A percentile compares a stretch with the other conserved stretches of the same genome.
Conservation (phyloP, 2,797 vertebrate species). For the Artibeus jamaicensis region DNA sequence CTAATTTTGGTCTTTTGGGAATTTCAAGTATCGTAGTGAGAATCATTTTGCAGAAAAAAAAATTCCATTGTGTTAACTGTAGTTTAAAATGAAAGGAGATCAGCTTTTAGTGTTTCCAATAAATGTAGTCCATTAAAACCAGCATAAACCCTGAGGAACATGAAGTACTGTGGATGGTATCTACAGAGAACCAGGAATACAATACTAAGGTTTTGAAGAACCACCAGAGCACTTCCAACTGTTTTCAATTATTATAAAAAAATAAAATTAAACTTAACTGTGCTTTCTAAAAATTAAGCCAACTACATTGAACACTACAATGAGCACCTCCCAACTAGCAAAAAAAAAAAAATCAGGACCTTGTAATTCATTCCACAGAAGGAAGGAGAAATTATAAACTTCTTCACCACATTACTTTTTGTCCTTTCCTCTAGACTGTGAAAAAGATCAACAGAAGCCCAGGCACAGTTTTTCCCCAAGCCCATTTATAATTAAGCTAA, state of each 20-base stretch:
- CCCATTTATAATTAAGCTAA: constrained; percentile 14
- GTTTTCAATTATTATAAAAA: constrained; percentile 63
- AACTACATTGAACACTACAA: constrained; percentile 49
- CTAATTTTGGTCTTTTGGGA: constrained; percentile 48
- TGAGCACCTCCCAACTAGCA: constrained; percentile 1
- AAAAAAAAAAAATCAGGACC: constrained; percentile 54
- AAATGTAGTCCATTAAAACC: constrained; percentile 77
- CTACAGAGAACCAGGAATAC: constrained; percentile 79
- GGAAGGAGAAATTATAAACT: constrained; percentile 57
- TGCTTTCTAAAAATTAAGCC: constrained; percentile 52
- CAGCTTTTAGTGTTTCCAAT: constrained; percentile 77
- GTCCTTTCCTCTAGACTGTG: constrained; percentile 5
- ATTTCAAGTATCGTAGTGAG: constrained; percentile 56
- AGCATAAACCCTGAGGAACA: constrained; percentile 73
- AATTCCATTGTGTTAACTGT: constrained; percentile 65
- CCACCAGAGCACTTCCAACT: constrained; percentile 68
- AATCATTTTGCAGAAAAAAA: constrained; percentile 75
- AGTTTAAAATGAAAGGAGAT: constrained; percentile 79
- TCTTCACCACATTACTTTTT: constrained; percentile 10
- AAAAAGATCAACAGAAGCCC: constrained; percentile 9
- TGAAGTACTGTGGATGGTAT: constrained; percentile 72
- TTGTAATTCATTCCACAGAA: constrained; percentile 50
- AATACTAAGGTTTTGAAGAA: constrained; percentile 77
- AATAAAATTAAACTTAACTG: constrained; percentile 74
- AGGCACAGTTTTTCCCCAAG: background rate